Conservation (phyloP, 1,140 invertebrate genomes). For the Bombyx mori region DNA sequence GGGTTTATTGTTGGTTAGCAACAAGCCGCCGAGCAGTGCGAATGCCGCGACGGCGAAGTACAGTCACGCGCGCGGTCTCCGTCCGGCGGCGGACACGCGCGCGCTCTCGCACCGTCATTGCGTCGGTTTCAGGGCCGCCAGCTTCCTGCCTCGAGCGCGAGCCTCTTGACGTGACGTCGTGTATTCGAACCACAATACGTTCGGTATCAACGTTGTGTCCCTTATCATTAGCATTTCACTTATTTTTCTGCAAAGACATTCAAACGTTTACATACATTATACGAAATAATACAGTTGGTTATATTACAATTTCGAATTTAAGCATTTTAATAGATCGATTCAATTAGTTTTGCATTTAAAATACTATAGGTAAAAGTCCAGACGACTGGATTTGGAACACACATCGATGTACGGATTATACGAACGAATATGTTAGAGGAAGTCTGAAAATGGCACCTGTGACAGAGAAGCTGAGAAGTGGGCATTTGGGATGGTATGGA, state of each 20-base stretch:
- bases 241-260: conserved; percentile 77
- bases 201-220: conserved; percentile 93
- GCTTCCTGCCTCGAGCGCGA: conserved; percentile 84
- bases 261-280: too few relatives aligned
- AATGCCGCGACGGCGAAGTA: conserved; percentile 40
- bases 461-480: too few relatives aligned
- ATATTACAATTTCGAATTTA: background rate
- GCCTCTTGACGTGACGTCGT: conserved; percentile 88
- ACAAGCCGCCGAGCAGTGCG: conserved; percentile 40
- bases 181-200: conserved; percentile 96
- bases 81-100: conserved; percentile 8
- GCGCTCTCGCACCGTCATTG: conserved; percentile 79
- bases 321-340: too few relatives aligned
- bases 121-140: conserved; percentile 86
- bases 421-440: too few relatives aligned
- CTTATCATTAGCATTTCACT: conserved; percentile 90
- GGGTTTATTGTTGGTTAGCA: conserved; percentile 20
- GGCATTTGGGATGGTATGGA: too few relatives aligned
- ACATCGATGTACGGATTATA: too few relatives aligned
- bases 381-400: too few relatives aligned
- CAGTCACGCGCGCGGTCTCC: conserved; percentile 40
- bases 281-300: background rate
- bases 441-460: too few relatives aligned
- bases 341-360: too few relatives aligned
- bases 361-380: too few relatives aligned